phyloP scores from a whole-genome alignment of 2,888 invertebrate genomes.

The Heliothis peltigera region DNA sequence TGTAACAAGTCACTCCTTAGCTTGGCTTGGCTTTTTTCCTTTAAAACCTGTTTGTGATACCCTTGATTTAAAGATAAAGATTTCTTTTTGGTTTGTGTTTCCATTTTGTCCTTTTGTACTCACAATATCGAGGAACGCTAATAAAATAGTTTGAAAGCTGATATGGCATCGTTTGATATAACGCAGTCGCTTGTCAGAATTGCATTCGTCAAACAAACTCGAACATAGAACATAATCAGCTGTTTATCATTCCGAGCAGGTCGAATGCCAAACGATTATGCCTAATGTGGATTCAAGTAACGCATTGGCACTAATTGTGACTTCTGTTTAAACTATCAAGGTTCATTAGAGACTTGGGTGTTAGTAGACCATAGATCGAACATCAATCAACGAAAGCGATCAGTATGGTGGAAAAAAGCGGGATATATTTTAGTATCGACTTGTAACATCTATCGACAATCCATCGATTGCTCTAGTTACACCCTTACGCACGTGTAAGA shows the following conservation, averaged over 20 bases:
- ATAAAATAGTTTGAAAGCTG: constrained; percentile 1
- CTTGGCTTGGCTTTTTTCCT: constrained; percentile 60
- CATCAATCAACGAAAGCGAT: too few relatives aligned
- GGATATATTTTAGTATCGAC: too few relatives aligned
- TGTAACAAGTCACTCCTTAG: constrained; percentile 79
- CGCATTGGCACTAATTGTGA: constrained; percentile 46
- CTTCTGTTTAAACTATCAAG: constrained; percentile 41
- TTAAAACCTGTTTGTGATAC: constrained; percentile 57
- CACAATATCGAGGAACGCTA: constrained; percentile 9
- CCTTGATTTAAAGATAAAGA: constrained; percentile 51
- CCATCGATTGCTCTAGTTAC: too few relatives aligned
- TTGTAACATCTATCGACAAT: too few relatives aligned
- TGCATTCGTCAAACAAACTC: constrained; percentile 7
- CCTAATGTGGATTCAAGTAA: constrained; percentile 50
- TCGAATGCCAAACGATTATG: constrained; percentile 52
- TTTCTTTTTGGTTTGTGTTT: constrained; percentile 24
- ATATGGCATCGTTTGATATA: not conserved
- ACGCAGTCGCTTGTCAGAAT: not conserved
- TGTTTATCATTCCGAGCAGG: constrained; percentile 46
- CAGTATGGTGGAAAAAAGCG: too few relatives aligned
- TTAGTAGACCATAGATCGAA: too few relatives aligned
- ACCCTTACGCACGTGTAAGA: constrained; percentile 10
- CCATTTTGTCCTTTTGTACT: constrained; percentile 12
- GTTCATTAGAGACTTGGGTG: constrained; percentile 18
- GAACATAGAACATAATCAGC: constrained; percentile 14